These are phyloP conservation scores for Mythimna albipuncta DNA, from an alignment of 2,888 invertebrate genomes.

Conservation along the genomic window DNA sequence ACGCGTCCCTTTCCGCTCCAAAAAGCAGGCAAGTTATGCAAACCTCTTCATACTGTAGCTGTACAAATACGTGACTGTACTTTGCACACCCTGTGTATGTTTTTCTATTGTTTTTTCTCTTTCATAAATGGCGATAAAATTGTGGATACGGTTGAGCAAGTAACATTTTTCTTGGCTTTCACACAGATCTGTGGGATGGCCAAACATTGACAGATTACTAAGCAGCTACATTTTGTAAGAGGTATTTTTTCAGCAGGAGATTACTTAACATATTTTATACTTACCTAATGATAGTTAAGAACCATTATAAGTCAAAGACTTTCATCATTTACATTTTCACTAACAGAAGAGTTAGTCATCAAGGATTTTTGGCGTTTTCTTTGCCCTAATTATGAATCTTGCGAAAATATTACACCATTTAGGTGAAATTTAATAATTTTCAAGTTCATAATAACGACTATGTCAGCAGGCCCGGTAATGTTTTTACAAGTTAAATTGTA, in stretches of 20 bases:
- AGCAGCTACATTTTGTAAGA: background rate
- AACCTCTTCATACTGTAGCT: constrained; percentile 69
- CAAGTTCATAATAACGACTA: background rate
- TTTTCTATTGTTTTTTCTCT: constrained; percentile 40
- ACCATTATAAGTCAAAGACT: no score
- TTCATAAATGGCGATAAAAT: constrained; percentile 4
- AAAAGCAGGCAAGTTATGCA: constrained; percentile 86
- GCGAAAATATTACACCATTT: background rate
- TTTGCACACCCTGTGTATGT: constrained; percentile 44
- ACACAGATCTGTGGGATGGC: background rate
- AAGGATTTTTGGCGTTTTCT: background rate
- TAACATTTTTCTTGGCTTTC: no score
- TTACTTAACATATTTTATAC: background rate
- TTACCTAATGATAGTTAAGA: no score
- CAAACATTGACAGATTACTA: no score
- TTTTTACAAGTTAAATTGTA: constrained; percentile 38
- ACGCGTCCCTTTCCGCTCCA: constrained; percentile 89
- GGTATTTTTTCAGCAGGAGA: background rate
- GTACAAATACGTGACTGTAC: constrained; percentile 43
- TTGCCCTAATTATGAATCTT: background rate
- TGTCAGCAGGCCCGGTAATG: constrained; percentile 3
- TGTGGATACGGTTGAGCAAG: background rate
- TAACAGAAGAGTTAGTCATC: no score
- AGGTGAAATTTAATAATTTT: background rate
- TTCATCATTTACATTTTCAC: background rate